Percentiles rank a stretch among this genome's conserved stretches.
Evolutionary conservation across 1,140 invertebrate genomes (phyloP).

Genomic region (Streblospio benedicti): DNA sequence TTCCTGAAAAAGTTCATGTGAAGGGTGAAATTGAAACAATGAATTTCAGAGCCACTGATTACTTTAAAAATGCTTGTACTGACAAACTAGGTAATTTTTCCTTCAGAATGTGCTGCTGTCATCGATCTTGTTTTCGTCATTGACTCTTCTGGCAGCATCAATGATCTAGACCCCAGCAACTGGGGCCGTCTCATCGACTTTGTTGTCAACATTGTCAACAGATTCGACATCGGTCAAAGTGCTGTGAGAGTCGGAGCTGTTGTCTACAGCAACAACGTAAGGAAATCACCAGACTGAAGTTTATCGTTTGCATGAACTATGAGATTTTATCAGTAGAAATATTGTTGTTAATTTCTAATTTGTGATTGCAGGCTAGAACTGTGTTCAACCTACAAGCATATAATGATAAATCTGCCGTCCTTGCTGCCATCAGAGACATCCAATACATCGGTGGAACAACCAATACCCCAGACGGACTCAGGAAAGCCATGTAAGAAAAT

Average conservation of each 20-base stretch:
- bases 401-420: neutral
- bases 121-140: slow-evolving; percentile 16
- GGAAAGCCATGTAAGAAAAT: too few species aligned
- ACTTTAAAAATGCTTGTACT: too few species aligned
- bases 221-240: neutral
- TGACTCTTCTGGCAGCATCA: slow-evolving; percentile 16
- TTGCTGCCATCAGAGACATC: slow-evolving; percentile 1
- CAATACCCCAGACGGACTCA: neutral
- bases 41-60: too few species aligned
- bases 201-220: neutral
- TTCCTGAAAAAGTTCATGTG: too few species aligned
- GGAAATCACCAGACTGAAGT: too few species aligned
- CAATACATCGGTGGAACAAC: slow-evolving; percentile 3
- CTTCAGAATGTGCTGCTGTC: too few species aligned
- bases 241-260: slow-evolving; percentile 12
- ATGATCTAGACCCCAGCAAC: slow-evolving; percentile 8
- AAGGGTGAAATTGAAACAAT: too few species aligned
- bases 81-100: too few species aligned
- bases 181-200: slow-evolving; percentile 2
- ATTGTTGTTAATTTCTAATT: too few species aligned
- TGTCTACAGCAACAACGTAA: neutral
- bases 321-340: too few species aligned
- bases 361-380: too few species aligned
- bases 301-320: too few species aligned
- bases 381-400: neutral